phyloP scores from a whole-genome alignment of 2,888 invertebrate species.

The Calliphora vomitoria region DNA sequence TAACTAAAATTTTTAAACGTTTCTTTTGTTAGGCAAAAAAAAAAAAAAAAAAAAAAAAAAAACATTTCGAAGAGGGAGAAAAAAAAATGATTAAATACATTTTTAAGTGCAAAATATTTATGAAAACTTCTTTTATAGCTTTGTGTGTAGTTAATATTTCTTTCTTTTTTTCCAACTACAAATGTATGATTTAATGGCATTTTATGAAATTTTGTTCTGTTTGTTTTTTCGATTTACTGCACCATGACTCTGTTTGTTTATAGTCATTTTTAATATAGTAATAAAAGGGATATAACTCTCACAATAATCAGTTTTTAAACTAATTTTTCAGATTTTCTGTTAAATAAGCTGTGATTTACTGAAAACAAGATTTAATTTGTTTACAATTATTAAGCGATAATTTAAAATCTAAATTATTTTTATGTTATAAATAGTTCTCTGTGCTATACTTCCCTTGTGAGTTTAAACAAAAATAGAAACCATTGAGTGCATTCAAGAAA shows the following conservation, averaged over 20 bases:
- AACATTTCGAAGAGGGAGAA: conserved; percentile 15
- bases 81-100: conserved; percentile 70
- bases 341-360: too few relatives aligned
- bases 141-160: conserved; percentile 37
- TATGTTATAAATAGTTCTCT: background rate
- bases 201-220: conserved; percentile 35
- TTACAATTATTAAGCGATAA: too few relatives aligned
- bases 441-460: conserved; percentile 29
- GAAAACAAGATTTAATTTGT: too few relatives aligned
- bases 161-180: conserved; percentile 37
- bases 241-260: conserved; percentile 53
- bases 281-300: background rate
- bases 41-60: background rate
- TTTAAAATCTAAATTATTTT: too few relatives aligned
- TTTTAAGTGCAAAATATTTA: conserved; percentile 66
- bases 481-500: conserved; percentile 47
- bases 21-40: background rate
- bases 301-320: too few relatives aligned
- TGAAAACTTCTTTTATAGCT: conserved; percentile 50
- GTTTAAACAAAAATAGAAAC: background rate
- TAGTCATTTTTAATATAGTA: conserved; percentile 25
- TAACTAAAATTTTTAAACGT: background rate
- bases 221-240: conserved; percentile 52
- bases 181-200: conserved; percentile 67
- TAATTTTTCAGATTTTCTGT: too few relatives aligned